A percentile compares a stretch with the other conserved stretches of the same genome.
Evolutionary conservation across 2,888 invertebrate species (phyloP).

Genomic region (Entomobrya multifasciata): DNA sequence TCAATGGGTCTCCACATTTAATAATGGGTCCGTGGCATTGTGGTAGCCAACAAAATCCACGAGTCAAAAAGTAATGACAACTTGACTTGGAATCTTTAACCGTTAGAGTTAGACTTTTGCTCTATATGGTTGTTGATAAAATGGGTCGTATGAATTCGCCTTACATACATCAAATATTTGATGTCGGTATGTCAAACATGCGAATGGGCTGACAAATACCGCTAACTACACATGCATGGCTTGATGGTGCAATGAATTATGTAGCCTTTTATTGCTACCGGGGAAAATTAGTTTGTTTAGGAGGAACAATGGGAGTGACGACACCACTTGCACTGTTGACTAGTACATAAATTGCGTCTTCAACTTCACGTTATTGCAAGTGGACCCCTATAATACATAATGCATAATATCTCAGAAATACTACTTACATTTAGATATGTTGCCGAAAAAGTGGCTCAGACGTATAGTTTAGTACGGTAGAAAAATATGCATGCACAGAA

Average conservation of each 20-base stretch:
- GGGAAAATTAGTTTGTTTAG: constrained; percentile 27
- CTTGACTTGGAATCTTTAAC: not conserved
- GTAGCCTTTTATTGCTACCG: not conserved
- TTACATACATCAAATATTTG: constrained; percentile 14
- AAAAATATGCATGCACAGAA: not conserved
- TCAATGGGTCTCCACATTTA: not conserved
- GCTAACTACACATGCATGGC: not conserved
- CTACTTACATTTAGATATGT: not conserved
- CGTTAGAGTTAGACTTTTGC: not conserved
- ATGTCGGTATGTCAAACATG: constrained; percentile 12
- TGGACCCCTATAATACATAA: not conserved
- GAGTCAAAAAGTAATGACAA: not conserved
- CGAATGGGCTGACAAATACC: not conserved
- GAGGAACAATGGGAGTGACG: not conserved
- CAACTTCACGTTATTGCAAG: not conserved
- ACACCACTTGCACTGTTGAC: not conserved
- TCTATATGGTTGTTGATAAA: not conserved
- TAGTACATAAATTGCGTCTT: not conserved
- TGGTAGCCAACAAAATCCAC: constrained; percentile 23
- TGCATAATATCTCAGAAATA: not conserved
- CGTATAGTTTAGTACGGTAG: too few relatives aligned
- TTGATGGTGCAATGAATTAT: not conserved
- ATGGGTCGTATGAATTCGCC: not conserved
- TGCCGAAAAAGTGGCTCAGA: too few relatives aligned
- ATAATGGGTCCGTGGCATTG: not conserved